These are phyloP conservation scores for Pseudorectes ferrugineus DNA, from an alignment of 2,113 vertebrate species.

Conservation along the genomic window DNA sequence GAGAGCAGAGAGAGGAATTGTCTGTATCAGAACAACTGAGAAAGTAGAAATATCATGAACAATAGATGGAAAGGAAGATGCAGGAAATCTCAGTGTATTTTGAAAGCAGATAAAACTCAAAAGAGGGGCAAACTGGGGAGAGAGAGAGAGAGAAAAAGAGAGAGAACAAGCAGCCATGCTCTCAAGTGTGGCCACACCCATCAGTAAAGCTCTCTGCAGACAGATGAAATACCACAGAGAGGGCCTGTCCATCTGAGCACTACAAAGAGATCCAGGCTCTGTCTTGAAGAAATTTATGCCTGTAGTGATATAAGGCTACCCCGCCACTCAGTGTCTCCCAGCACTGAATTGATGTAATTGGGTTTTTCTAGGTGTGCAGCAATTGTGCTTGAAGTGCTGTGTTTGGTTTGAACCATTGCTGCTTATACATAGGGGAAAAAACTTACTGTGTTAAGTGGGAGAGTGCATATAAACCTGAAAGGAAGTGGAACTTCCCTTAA, in stretches of 20 bases:
- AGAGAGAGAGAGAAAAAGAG: background rate
- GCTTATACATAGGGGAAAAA: background rate
- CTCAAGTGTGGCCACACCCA: background rate
- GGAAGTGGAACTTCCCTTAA: background rate
- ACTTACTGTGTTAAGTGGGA: background rate
- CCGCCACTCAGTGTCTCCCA: background rate
- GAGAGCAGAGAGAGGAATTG: background rate
- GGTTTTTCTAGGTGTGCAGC: background rate
- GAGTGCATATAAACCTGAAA: background rate
- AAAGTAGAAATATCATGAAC: background rate
- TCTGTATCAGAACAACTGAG: background rate
- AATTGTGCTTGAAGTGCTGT: background rate
- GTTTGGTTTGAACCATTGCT: background rate
- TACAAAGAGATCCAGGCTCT: background rate
- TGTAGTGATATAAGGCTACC: background rate
- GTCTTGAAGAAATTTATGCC: background rate
- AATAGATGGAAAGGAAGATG: background rate
- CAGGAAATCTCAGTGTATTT: background rate
- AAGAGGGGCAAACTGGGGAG: background rate
- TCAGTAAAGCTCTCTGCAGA: background rate
- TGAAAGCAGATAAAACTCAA: background rate
- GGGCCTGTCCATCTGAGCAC: background rate
- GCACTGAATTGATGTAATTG: background rate
- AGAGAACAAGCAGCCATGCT: background rate
- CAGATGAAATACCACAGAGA: background rate